Percentiles rank a stretch among this genome's conserved stretches.
These are phyloP conservation scores for Greenwoodochromis staneri DNA, from an alignment of 2,113 vertebrate genomes.

Conservation along the genomic window DNA sequence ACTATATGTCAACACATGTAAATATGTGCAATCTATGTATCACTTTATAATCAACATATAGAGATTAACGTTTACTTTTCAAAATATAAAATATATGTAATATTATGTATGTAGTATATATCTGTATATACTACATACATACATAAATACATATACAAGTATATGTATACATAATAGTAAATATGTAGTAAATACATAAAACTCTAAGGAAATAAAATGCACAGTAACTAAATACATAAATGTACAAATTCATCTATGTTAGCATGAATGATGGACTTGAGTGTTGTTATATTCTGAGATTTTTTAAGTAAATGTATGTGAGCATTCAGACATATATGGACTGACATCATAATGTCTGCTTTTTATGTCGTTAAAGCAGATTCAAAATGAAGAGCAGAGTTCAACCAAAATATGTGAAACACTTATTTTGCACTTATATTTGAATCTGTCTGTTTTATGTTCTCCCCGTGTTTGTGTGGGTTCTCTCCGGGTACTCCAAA, in stretches of 20 bases:
- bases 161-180: neutral
- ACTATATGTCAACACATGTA: neutral
- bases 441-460: neutral
- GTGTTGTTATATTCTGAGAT: neutral
- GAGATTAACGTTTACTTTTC: neutral
- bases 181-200: neutral
- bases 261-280: neutral
- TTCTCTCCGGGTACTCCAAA: neutral
- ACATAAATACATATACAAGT: neutral
- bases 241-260: neutral
- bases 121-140: neutral
- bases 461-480: neutral
- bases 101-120: neutral
- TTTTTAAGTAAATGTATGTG: neutral
- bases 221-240: neutral
- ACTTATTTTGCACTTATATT: neutral
- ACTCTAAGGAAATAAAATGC: neutral
- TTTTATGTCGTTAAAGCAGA: neutral
- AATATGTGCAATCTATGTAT: neutral
- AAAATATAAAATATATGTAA: neutral
- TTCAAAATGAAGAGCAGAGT: neutral
- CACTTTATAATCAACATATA: neutral
- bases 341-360: neutral
- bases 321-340: neutral
- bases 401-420: neutral